Conservation (phyloP, 2,113 vertebrate genomes). For the Cyprinus carpio region DNA sequence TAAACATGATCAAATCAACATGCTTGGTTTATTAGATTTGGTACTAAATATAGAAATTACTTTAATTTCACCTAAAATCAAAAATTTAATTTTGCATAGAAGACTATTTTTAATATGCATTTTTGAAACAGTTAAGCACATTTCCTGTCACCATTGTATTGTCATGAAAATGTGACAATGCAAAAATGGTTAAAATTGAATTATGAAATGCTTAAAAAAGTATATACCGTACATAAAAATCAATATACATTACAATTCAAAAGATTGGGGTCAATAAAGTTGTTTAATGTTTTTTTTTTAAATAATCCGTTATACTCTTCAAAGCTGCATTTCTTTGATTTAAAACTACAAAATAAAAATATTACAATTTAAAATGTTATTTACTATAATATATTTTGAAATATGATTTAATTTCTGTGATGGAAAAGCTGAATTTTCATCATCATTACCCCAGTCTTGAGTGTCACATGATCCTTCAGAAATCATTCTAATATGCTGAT, state of each 20-base stretch:
- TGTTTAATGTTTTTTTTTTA: too few relatives aligned
- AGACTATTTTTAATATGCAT: background rate
- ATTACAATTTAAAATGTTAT: background rate
- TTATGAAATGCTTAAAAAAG: too few relatives aligned
- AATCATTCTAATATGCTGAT: background rate
- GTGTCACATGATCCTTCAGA: background rate
- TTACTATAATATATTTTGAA: background rate
- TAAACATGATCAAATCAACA: constrained; percentile 33
- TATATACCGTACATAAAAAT: too few relatives aligned
- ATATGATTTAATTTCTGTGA: background rate
- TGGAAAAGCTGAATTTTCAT: background rate
- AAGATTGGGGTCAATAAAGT: too few relatives aligned
- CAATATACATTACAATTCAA: background rate
- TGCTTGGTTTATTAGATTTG: background rate
- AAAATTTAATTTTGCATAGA: background rate
- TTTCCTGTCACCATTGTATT: background rate
- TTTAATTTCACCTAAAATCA: background rate
- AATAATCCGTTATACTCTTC: too few relatives aligned
- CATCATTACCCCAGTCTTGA: background rate
- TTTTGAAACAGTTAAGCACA: background rate
- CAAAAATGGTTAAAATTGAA: background rate
- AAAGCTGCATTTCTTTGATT: too few relatives aligned
- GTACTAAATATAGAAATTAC: background rate
- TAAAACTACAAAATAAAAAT: background rate
- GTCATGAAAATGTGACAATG: background rate